Percentiles rank a stretch among this genome's conserved stretches.
Conservation (phyloP, 2,113 vertebrate genomes). For the Seriola dumerili region DNA sequence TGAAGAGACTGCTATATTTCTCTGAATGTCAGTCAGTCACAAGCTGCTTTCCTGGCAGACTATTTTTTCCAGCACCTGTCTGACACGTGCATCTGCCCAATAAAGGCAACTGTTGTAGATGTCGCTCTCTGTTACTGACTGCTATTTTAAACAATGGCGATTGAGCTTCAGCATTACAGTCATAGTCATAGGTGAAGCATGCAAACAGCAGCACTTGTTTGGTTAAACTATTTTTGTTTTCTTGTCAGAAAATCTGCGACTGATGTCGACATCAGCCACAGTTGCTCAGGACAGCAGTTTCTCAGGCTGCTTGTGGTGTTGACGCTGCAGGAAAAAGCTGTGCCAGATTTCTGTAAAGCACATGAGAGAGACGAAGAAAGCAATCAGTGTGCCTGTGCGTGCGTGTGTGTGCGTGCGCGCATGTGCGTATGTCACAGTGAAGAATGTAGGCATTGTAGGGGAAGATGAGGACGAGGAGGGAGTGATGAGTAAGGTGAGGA, state of each 20-base stretch:
- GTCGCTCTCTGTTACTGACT: constrained; percentile 1
- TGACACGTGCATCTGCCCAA: constrained; percentile 19
- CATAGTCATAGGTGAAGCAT: neutral
- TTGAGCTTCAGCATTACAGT: constrained; percentile 31
- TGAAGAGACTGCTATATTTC: neutral
- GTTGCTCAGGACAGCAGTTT: constrained; percentile 23
- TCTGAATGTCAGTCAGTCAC: constrained; percentile 10
- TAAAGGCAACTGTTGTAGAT: constrained; percentile 9
- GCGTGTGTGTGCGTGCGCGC: neutral
- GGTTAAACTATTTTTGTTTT: constrained; percentile 8
- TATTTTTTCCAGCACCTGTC: constrained; percentile 19
- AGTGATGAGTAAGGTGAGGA: constrained; percentile 54
- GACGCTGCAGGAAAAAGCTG: constrained; percentile 30
- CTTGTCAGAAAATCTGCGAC: constrained; percentile 9
- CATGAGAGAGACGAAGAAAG: constrained; percentile 41
- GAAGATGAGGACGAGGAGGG: constrained; percentile 20
- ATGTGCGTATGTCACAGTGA: constrained; percentile 25
- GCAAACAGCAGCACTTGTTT: neutral
- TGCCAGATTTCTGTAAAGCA: constrained; percentile 33
- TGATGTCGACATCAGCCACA: neutral
- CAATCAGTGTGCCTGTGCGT: constrained; percentile 10
- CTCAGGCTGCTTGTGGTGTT: constrained; percentile 35
- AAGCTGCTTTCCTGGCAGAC: constrained; percentile 21
- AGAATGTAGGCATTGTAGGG: constrained; percentile 52
- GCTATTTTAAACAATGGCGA: constrained; percentile 10